Evolutionary conservation across 2,888 invertebrate species (phyloP).

Genomic region (Sicus ferrugineus): DNA sequence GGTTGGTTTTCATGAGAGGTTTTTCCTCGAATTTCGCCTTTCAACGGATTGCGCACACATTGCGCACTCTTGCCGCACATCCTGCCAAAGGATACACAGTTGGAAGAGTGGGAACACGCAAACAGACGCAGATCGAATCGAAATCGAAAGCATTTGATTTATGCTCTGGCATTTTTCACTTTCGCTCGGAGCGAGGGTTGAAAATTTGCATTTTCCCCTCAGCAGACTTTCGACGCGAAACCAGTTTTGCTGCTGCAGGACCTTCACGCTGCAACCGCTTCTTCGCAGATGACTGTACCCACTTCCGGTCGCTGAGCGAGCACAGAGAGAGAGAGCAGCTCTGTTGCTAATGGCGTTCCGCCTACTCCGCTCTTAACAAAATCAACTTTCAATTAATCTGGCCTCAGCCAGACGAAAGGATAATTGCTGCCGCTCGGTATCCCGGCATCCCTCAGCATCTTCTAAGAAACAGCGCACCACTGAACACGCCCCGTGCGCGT

Average conservation of each 20-base stretch:
- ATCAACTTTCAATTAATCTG: conserved; percentile 27
- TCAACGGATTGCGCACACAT: conserved; percentile 26
- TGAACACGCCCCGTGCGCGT: conserved; percentile 32
- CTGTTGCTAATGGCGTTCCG: not conserved
- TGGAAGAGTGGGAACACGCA: too few species aligned
- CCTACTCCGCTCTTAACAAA: conserved; percentile 18
- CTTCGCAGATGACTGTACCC: not conserved
- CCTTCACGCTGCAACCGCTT: not conserved
- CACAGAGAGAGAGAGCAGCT: too few species aligned
- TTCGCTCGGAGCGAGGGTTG: too few species aligned
- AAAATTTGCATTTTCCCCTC: not conserved
- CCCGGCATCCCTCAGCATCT: not conserved
- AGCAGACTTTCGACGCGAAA: not conserved
- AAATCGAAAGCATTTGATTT: conserved; percentile 33
- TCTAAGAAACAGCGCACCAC: conserved; percentile 1
- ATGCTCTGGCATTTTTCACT: conserved; percentile 26
- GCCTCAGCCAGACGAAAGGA: conserved; percentile 26
- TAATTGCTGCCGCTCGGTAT: conserved; percentile 9
- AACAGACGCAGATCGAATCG: too few species aligned
- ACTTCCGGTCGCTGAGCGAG: not conserved
- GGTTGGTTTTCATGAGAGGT: not conserved
- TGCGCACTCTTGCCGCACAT: not conserved
- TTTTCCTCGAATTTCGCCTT: not conserved
- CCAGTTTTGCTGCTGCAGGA: not conserved
- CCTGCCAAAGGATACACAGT: conserved; percentile 18